Conservation (phyloP, 2,797 vertebrate species). For the Neostethus bicornis region DNA sequence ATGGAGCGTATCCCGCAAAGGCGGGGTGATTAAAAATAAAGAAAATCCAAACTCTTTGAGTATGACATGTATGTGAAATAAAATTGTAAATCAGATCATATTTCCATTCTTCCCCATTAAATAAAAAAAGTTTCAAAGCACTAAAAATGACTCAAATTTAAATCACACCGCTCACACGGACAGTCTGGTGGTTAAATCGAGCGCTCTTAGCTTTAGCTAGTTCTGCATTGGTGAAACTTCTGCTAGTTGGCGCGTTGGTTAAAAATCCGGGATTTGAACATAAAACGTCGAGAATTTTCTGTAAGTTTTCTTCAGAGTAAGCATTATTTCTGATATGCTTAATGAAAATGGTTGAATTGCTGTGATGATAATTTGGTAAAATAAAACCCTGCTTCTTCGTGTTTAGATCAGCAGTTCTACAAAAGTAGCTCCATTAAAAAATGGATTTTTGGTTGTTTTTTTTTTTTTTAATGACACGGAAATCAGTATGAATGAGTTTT, state of each 20-base stretch:
- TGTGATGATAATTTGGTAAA: neutral
- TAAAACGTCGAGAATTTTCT: neutral
- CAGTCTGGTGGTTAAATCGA: rapidly evolving
- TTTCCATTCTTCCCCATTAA: rapidly evolving
- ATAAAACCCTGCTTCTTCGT: too few relatives aligned
- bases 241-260: slow-evolving; percentile 68
- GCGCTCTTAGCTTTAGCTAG: slow-evolving; percentile 14
- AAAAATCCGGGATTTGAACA: slow-evolving; percentile 21
- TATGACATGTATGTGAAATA: rapidly evolving
- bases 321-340: neutral
- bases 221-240: slow-evolving; percentile 58
- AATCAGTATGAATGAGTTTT: too few relatives aligned
- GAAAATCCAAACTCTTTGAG: rapidly evolving
- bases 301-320: slow-evolving; percentile 41
- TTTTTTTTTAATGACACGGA: too few relatives aligned
- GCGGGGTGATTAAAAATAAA: slow-evolving; percentile 29
- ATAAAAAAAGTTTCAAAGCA: rapidly evolving
- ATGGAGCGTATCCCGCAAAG: neutral
- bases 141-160: rapidly evolving
- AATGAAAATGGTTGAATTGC: neutral
- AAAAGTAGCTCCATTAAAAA: too few relatives aligned
- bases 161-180: slow-evolving; percentile 11
- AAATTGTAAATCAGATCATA: rapidly evolving
- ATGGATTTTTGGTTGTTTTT: too few relatives aligned
- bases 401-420: too few relatives aligned